These are phyloP conservation scores for Heliconius hermathena DNA, from an alignment of 1,140 invertebrate genomes.

Conservation along the genomic window DNA sequence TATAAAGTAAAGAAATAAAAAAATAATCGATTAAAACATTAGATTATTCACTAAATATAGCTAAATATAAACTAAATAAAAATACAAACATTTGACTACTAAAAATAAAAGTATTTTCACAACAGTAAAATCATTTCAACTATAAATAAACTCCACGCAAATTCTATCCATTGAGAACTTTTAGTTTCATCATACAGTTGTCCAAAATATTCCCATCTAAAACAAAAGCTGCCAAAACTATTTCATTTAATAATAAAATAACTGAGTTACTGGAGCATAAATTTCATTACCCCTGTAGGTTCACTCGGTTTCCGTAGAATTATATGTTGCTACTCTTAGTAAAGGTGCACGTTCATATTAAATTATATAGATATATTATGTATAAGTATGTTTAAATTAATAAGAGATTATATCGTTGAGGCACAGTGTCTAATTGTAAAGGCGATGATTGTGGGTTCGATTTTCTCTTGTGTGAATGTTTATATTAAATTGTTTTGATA, in stretches of 20 bases:
- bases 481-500: too few relatives aligned
- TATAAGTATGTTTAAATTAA: too few relatives aligned
- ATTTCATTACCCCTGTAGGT: slow-evolving; percentile 43
- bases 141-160: neutral
- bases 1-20: neutral
- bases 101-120: neutral
- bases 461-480: too few relatives aligned
- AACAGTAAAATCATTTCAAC: neutral
- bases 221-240: slow-evolving; percentile 33
- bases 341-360: slow-evolving; percentile 12
- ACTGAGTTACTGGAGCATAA: slow-evolving; percentile 39
- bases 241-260: slow-evolving; percentile 40
- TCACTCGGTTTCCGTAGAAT: slow-evolving; percentile 38
- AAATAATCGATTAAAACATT: too few relatives aligned
- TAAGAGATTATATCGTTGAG: neutral
- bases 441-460: too few relatives aligned
- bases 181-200: slow-evolving; percentile 3
- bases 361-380: neutral
- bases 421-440: too few relatives aligned
- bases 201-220: slow-evolving; percentile 12
- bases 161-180: slow-evolving; percentile 5
- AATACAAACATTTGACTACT: neutral
- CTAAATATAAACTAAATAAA: neutral
- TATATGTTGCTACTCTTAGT: slow-evolving; percentile 43
- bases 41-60: neutral